Evolutionary conservation across 2,797 vertebrate species (phyloP).

Genomic region (Clarias fuscus): DNA sequence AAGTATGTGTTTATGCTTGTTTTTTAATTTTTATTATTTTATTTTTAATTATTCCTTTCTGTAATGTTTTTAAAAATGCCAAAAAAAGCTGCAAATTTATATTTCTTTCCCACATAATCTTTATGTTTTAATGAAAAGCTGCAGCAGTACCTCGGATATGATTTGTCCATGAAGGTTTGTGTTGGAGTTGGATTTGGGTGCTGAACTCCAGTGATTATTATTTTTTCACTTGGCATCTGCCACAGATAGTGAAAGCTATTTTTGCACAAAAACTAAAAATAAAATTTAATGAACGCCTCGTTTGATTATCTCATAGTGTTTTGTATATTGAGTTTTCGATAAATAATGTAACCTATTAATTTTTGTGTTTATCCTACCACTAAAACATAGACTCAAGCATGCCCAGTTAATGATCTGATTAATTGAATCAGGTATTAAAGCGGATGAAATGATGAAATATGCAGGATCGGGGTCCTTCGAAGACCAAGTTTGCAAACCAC

Average conservation of each 20-base stretch:
- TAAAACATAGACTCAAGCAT: no score
- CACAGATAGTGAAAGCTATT: slow-evolving; percentile 26
- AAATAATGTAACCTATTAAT: neutral
- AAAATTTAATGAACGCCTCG: slow-evolving; percentile 13
- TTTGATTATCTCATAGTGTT: neutral
- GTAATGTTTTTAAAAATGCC: neutral
- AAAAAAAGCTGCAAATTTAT: neutral
- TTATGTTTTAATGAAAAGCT: slow-evolving; percentile 7
- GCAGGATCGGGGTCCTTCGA: no score
- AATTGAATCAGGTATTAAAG: neutral
- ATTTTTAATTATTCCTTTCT: slow-evolving; percentile 1
- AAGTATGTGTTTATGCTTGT: slow-evolving; percentile 13
- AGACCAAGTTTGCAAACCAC: neutral
- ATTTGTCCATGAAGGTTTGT: neutral
- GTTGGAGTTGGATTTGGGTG: neutral
- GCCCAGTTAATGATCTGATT: neutral
- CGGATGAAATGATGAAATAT: neutral
- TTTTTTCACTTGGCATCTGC: slow-evolving; percentile 5
- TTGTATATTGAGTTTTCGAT: neutral
- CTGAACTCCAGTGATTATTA: neutral
- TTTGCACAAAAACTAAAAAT: slow-evolving; percentile 43
- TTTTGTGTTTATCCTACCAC: neutral
- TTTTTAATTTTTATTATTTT: slow-evolving; percentile 11
- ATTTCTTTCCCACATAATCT: neutral
- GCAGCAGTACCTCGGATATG: neutral